phyloP scores from a whole-genome alignment of 2,113 vertebrate species.

The Empidonax alnorum region DNA sequence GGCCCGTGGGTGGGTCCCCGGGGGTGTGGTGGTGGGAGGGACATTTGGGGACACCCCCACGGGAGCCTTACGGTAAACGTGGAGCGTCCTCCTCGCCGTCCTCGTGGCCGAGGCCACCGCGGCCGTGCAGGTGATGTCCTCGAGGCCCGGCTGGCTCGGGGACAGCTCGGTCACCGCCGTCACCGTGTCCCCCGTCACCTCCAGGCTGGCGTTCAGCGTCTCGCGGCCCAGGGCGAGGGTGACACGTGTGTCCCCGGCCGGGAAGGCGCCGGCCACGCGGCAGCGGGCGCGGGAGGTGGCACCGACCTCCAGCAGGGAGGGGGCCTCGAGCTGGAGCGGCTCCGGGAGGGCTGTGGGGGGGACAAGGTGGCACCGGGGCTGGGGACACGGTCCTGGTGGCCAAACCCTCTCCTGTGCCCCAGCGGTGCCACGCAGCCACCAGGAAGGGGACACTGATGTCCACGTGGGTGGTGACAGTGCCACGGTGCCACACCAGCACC shows the following conservation, averaged over 20 bases:
- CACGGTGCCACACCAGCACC: too few species aligned
- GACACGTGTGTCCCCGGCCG: background rate
- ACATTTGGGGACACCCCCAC: too few species aligned
- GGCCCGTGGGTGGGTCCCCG: too few species aligned
- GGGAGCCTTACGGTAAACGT: background rate
- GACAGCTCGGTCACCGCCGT: rapidly evolving
- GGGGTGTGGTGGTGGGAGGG: too few species aligned
- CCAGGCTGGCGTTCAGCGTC: background rate
- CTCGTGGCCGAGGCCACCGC: background rate
- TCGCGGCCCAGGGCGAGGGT: background rate
- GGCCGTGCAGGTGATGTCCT: background rate
- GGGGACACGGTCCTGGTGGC: background rate
- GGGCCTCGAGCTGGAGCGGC: background rate
- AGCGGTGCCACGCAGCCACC: background rate
- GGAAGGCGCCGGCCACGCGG: background rate
- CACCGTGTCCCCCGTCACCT: background rate
- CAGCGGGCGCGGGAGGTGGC: background rate
- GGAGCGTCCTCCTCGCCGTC: background rate
- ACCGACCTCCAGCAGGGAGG: background rate
- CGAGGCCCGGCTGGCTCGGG: rapidly evolving
- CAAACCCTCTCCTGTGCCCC: background rate
- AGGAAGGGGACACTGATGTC: rapidly evolving
- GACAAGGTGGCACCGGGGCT: rapidly evolving
- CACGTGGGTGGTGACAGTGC: background rate
- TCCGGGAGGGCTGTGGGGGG: background rate